phyloP scores from a whole-genome alignment of 2,797 vertebrate species.

The Melanotaenia boesemani region DNA sequence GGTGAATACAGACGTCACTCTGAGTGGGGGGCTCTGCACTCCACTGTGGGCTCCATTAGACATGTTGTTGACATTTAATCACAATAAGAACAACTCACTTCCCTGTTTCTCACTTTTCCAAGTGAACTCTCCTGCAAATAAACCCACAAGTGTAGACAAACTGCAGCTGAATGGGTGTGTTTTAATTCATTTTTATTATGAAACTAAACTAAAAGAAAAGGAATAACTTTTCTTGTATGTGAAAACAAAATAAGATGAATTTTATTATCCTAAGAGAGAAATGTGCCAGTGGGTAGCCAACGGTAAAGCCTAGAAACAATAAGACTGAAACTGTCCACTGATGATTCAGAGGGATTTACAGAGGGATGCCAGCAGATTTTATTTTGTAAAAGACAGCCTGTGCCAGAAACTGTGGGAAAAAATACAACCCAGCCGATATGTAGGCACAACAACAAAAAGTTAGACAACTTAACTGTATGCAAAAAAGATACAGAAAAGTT shows the following conservation, averaged over 20 bases:
- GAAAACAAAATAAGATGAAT: accelerated
- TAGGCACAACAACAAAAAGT: neutral
- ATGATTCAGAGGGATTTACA: conserved; percentile 40
- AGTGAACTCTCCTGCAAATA: conserved; percentile 30
- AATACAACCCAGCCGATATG: conserved; percentile 9
- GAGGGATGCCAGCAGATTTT: conserved; percentile 35
- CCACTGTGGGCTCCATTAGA: conserved; percentile 80
- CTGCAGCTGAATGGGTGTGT: conserved; percentile 4
- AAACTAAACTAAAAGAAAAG: neutral
- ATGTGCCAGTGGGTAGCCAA: neutral
- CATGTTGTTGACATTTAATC: conserved; percentile 39
- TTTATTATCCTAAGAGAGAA: accelerated
- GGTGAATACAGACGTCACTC: conserved; percentile 85
- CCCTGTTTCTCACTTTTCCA: conserved; percentile 9
- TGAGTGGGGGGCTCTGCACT: conserved; percentile 84
- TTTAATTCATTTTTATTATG: conserved; percentile 2
- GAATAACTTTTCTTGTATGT: no score
- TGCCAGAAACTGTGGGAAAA: conserved; percentile 26
- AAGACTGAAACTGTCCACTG: neutral
- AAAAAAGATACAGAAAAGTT: no score
- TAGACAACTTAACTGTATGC: neutral
- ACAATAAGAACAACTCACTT: neutral
- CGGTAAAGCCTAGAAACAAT: conserved; percentile 28
- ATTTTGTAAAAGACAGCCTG: conserved; percentile 15
- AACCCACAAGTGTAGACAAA: conserved; percentile 20